Evolutionary conservation across 2,888 invertebrate species (phyloP).

Genomic region (Pseudococcus longispinus): DNA sequence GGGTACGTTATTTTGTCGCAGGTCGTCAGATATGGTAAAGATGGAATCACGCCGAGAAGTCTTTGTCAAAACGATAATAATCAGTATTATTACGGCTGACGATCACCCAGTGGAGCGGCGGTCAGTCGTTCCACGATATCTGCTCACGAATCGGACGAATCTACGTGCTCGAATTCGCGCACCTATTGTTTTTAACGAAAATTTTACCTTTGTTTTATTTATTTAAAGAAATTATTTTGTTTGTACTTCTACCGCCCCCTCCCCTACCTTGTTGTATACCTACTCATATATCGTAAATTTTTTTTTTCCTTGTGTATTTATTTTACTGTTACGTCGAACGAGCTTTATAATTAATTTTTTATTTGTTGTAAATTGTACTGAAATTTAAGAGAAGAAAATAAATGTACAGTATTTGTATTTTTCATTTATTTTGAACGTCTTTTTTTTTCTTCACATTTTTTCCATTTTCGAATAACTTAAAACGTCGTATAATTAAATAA

Average conservation of each 20-base stretch:
- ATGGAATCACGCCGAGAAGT: slow-evolving; percentile 67
- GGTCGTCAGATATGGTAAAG: slow-evolving; percentile 63
- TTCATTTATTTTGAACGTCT: not conserved
- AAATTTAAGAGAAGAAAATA: slow-evolving; percentile 1
- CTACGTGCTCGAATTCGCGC: slow-evolving; percentile 50
- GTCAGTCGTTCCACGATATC: slow-evolving; percentile 52
- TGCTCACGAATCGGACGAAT: slow-evolving; percentile 48
- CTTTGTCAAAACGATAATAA: slow-evolving; percentile 72
- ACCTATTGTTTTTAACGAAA: slow-evolving; percentile 55
- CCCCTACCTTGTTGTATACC: not conserved
- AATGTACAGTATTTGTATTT: slow-evolving; percentile 45
- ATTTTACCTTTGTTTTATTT: slow-evolving; percentile 34
- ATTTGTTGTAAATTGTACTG: slow-evolving; percentile 34
- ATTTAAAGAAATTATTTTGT: not conserved
- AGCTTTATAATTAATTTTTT: slow-evolving; percentile 35
- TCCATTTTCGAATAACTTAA: not conserved
- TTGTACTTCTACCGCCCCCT: not conserved
- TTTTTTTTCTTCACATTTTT: not conserved
- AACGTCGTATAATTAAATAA: slow-evolving; percentile 14
- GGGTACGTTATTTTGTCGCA: slow-evolving; percentile 47
- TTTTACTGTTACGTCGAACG: slow-evolving; percentile 20
- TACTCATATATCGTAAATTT: not conserved
- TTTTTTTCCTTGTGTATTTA: slow-evolving; percentile 6
- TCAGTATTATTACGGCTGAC: slow-evolving; percentile 81
- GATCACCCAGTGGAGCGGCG: slow-evolving; percentile 63